phyloP scores from a whole-genome alignment of 30 jellyfish, hydroid and myxozoan genomes.

The Morbakka virulenta region DNA sequence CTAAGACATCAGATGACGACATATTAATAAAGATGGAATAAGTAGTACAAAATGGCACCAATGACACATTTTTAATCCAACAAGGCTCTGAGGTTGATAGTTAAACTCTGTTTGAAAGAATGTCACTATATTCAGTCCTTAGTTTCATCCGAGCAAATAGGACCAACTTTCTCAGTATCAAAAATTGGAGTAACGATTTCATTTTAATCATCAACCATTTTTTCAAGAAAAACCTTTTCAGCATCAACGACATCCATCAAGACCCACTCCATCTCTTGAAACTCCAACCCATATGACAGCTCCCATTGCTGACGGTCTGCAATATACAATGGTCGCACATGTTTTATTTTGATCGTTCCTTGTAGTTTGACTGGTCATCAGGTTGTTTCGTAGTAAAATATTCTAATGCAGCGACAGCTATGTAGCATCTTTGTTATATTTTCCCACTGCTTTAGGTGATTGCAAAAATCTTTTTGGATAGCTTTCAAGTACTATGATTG shows the following conservation, averaged over 20 bases:
- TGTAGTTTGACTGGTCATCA: background rate
- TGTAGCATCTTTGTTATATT: background rate
- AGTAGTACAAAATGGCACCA: background rate
- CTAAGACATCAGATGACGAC: background rate
- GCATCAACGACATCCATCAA: background rate
- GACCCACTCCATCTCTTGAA: background rate
- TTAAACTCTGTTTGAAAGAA: background rate
- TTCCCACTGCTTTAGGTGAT: background rate
- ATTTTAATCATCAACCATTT: background rate
- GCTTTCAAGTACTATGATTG: background rate
- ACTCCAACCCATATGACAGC: background rate
- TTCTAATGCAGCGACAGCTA: background rate
- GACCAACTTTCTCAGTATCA: background rate
- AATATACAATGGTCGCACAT: background rate
- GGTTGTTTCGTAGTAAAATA: background rate
- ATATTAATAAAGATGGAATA: background rate
- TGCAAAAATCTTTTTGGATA: background rate
- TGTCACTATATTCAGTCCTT: background rate
- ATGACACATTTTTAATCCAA: background rate
- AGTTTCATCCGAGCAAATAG: background rate
- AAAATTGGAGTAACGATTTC: background rate
- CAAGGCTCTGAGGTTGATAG: background rate
- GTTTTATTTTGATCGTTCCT: background rate
- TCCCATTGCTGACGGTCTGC: background rate
- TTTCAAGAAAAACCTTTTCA: background rate